Base-by-base conservation (phyloP, 2,888 invertebrate species). In the Drosophila paramelanica region DNA sequence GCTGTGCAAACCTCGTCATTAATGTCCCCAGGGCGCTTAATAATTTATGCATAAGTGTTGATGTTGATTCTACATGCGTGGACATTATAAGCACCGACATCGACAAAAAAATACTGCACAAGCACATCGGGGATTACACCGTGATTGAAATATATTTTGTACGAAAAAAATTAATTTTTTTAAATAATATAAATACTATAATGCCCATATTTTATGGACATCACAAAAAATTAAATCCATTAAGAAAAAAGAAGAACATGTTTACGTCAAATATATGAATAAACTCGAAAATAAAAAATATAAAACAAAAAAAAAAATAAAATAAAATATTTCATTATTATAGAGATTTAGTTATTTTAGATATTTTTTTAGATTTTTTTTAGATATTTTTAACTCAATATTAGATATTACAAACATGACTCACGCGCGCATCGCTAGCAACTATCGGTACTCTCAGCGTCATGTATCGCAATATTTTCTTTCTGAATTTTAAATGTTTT, bases 1-100 rank as follows among this genome's bases (percentile, higher is more conserved):
- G 62, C 55, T 66, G 74, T 73, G 83, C 59, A 83, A 84, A 85
- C 83, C 74, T 85, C 67, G 77, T 66, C 86, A 73, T 79, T 83
- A 83, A 80, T 83, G 58, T 76, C 74, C 81, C 43, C 62, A 56
- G 65, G 84, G 68, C 58, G 42, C 69, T 70, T 77, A 57, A 85
- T 77, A 77, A 71, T 74, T 39, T 67, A 65, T 74, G 57, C 51
- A 70, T 61, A 52, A 67, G 57, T 50, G 49, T 57, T 51, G 56
- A 45, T 58, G 52, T 50, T 72, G 51, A 39, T 50, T 38, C 38
- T 23, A 42, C 49, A 49, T n/a, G 20, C 20, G 47, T 56, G 43
- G n/a, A 36, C 39, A 57, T 39, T 55, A 25, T 20, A 27, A 17
- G 39, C 20, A 36, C 13, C 33, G 33, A 67, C 14, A 10, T 38